phyloP scores from a whole-genome alignment of 2,797 vertebrate species.

The Sphaeramia orbicularis region DNA sequence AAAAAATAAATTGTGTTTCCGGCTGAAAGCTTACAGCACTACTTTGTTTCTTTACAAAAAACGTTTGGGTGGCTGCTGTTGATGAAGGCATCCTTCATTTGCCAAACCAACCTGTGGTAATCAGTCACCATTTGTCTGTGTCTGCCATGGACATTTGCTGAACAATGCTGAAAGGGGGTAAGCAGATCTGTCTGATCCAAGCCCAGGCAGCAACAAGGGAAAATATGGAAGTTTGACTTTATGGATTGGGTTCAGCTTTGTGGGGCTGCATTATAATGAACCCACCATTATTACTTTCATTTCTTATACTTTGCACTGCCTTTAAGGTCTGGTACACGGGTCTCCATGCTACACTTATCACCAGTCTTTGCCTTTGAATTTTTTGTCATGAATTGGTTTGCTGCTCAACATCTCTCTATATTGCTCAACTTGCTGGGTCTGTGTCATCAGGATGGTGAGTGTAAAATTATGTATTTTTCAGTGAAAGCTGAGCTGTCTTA shows the following conservation, averaged over 20 bases:
- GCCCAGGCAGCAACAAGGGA: background rate
- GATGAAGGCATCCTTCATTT: slow-evolving; percentile 51
- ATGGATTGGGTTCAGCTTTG: slow-evolving; percentile 44
- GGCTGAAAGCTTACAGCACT: too few species aligned
- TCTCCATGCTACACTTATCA: slow-evolving; percentile 1
- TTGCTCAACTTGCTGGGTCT: slow-evolving; percentile 19
- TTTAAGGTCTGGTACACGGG: background rate
- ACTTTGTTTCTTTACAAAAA: slow-evolving; percentile 14
- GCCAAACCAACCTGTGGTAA: slow-evolving; percentile 50
- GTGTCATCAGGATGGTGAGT: slow-evolving; percentile 11
- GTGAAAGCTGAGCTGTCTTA: slow-evolving; percentile 44
- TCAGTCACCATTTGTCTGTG: slow-evolving; percentile 64
- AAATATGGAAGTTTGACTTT: slow-evolving; percentile 25
- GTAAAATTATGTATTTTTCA: slow-evolving; percentile 17
- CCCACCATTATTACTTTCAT: slow-evolving; percentile 21
- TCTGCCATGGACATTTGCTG: slow-evolving; percentile 39
- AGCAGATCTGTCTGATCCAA: slow-evolving; percentile 14
- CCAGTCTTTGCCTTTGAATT: slow-evolving; percentile 10
- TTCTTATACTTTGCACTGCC: slow-evolving; percentile 3
- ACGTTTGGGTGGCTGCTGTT: slow-evolving; percentile 28
- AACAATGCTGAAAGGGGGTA: slow-evolving; percentile 41
- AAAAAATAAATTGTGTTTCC: slow-evolving; percentile 1
- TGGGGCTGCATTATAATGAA: slow-evolving; percentile 35
- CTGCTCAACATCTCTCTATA: slow-evolving; percentile 13
- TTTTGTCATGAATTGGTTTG: slow-evolving; percentile 18